Percentiles rank a stretch among this genome's conserved stretches.
Evolutionary conservation across 2,888 invertebrate species (phyloP).

Genomic region (Chalcosyrphus nemorum): DNA sequence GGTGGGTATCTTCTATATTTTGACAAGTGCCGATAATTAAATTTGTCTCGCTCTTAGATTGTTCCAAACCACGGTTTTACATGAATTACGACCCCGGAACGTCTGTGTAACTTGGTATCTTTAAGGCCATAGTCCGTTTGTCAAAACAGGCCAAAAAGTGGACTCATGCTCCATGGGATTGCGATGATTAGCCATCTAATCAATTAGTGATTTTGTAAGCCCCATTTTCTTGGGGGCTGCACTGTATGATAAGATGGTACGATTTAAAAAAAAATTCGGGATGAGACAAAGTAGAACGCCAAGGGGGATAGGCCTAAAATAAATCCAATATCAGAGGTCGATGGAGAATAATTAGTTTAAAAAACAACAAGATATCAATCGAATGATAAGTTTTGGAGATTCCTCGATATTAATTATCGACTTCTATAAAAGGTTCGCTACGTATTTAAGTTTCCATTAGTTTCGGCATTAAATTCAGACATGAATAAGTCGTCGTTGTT

Average conservation of each 20-base stretch:
- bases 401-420: neutral
- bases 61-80: constrained; percentile 2
- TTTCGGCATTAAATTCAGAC: neutral
- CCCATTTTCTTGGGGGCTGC: neutral
- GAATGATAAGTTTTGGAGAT: neutral
- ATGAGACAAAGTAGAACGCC: neutral
- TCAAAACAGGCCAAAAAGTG: neutral
- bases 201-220: neutral
- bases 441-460: neutral
- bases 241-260: neutral
- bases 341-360: neutral
- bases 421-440: constrained; percentile 11
- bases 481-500: constrained; percentile 42
- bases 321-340: neutral
- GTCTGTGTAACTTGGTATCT: neutral
- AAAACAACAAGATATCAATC: neutral
- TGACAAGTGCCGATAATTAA: neutral
- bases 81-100: neutral
- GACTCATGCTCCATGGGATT: neutral
- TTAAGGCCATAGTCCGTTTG: neutral
- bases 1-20: neutral
- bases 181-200: neutral
- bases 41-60: neutral
- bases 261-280: neutral
- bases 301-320: neutral